These are phyloP conservation scores for Eulemur mongoz DNA, from an alignment of 2,797 vertebrate genomes.

Conservation along the genomic window DNA sequence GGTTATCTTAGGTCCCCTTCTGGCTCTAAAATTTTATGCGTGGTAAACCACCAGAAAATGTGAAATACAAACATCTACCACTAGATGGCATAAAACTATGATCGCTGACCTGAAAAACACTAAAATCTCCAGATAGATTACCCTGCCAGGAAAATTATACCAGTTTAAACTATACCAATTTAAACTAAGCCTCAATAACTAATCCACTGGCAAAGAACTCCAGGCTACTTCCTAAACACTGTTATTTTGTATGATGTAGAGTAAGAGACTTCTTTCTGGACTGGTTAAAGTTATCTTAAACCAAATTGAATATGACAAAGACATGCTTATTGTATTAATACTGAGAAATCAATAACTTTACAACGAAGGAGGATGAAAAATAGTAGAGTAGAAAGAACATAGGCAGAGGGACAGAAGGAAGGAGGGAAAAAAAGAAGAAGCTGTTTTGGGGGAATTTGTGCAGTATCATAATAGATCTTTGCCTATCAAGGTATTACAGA, in stretches of 20 bases:
- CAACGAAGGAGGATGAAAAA: background rate
- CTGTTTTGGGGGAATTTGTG: background rate
- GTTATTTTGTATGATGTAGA: background rate
- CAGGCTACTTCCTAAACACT: background rate
- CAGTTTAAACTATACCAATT: slow-evolving; percentile 35
- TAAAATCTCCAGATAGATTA: slow-evolving; percentile 15
- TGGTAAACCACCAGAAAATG: background rate
- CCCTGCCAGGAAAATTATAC: slow-evolving; percentile 9
- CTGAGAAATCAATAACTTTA: slow-evolving; percentile 9
- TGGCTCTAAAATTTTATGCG: background rate
- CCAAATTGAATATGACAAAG: background rate
- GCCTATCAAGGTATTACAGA: background rate
- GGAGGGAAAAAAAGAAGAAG: background rate
- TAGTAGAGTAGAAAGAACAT: background rate
- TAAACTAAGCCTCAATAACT: slow-evolving; percentile 43
- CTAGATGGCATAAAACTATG: slow-evolving; percentile 62
- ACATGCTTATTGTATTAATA: background rate
- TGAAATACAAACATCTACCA: slow-evolving; percentile 43
- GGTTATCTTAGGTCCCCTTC: background rate
- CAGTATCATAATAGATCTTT: background rate
- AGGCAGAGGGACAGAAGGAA: background rate
- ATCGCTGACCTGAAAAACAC: background rate
- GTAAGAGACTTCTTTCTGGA: background rate
- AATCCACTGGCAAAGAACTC: slow-evolving; percentile 7
- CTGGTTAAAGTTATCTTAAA: slow-evolving; percentile 12